These are phyloP conservation scores for Vesta saturnalis DNA, from an alignment of 2,888 invertebrate species.

Conservation along the genomic window DNA sequence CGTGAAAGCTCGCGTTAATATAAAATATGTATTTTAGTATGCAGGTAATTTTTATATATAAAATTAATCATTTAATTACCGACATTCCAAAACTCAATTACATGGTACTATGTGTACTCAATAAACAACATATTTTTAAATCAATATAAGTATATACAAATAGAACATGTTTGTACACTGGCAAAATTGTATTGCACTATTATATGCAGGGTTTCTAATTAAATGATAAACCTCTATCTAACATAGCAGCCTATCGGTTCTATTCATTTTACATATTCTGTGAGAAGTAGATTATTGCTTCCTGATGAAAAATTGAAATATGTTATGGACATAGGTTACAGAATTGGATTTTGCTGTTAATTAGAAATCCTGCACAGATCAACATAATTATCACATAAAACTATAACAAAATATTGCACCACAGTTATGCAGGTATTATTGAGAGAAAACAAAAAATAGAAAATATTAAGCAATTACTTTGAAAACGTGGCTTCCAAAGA, in stretches of 20 bases:
- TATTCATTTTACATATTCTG: too few relatives aligned
- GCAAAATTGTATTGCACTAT: too few relatives aligned
- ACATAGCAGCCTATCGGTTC: too few relatives aligned
- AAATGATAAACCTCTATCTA: too few relatives aligned
- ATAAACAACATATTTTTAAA: too few relatives aligned
- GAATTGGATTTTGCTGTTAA: background rate
- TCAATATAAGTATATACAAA: background rate
- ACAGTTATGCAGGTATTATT: background rate
- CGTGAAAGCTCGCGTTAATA: constrained; percentile 50
- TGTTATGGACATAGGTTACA: too few relatives aligned
- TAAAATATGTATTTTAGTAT: constrained; percentile 6
- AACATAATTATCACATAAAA: background rate
- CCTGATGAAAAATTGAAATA: too few relatives aligned
- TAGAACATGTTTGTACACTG: background rate
- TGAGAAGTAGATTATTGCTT: too few relatives aligned
- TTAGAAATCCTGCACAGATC: background rate
- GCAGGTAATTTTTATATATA: constrained; percentile 4
- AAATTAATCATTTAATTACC: background rate
- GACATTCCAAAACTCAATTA: constrained; percentile 39
- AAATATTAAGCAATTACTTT: background rate
- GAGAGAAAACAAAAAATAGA: background rate
- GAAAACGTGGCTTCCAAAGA: too few relatives aligned
- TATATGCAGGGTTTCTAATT: too few relatives aligned
- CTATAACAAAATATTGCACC: background rate
- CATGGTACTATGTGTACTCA: background rate